Base-by-base conservation (phyloP, 1,140 invertebrate species). In the Ditylenchus dipsaci region DNA sequence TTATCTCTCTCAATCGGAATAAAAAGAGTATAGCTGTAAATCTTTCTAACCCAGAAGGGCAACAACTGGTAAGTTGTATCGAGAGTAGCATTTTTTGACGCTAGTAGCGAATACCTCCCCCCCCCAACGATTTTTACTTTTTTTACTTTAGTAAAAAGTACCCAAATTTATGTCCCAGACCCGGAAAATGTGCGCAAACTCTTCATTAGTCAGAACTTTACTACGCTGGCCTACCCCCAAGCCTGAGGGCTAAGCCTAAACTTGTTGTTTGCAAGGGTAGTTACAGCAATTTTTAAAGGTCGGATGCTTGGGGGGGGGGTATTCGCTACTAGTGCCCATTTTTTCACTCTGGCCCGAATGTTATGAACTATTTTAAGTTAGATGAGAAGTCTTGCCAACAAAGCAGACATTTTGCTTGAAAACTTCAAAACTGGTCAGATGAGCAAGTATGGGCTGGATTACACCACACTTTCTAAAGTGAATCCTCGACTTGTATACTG, bases 351-450 rank as follows among this genome's bases (percentile, higher is more conserved):
- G 23, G 23, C 49, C 8, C 49, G 3, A 19, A 19, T 15, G 15
- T 53, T 21, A 49, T 21, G 49, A 38, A 38, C 33, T 38, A 5
- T 38, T 38, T 45, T 42, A 21, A 61, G 56, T 83, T 93, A 63
- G 78, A 47, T 59, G 23, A 67, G 75, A 53, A 71, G 85, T 84
- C 72, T 87, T 47, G 89, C 88, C 13, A 84, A 84, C 60, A 87
- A 89, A 72, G 89, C 89, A 83, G 94, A 97, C 86, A 88, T 97
- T 26, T 79, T 97, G 0, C 87, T 97, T 13, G 94, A 97, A 83
- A 97, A 97, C 85, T 97, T 90, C 85, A 85, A 97, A 0, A 94
- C 94, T 17, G 93, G 92, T 0, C 92, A 92, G 77, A 83, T 97
- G 69, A 87, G 88, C 27, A 83, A 88, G 65, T 86, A 91, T 60